Conservation (phyloP, 2,113 vertebrate genomes). For the Rafetus swinhoei region DNA sequence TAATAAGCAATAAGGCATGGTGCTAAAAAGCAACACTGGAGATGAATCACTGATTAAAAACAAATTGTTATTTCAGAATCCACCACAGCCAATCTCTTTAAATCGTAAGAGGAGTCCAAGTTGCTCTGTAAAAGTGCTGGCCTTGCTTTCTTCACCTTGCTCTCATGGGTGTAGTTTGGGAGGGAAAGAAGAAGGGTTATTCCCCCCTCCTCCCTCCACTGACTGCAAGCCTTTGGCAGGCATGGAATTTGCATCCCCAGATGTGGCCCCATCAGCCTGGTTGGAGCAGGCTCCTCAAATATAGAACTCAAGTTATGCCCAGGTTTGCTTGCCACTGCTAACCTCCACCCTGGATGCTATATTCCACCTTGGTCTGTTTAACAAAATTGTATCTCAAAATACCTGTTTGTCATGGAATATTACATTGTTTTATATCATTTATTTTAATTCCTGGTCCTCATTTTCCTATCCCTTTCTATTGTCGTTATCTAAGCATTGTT, state of each 20-base stretch:
- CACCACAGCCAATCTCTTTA: neutral
- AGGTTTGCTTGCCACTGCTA: neutral
- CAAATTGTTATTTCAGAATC: neutral
- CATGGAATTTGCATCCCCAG: too few species aligned
- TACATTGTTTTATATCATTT: neutral
- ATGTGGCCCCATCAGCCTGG: too few species aligned
- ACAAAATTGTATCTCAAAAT: neutral
- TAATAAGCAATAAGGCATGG: neutral
- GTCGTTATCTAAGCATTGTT: neutral
- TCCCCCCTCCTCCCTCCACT: too few species aligned
- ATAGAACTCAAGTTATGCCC: too few species aligned
- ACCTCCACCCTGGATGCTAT: neutral
- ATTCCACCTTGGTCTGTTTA: fast-evolving
- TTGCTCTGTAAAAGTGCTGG: neutral
- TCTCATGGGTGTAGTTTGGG: too few species aligned
- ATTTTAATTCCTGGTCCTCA: neutral
- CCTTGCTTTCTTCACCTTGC: neutral
- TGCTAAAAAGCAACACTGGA: neutral
- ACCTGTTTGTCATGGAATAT: fast-evolving
- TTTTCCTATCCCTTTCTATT: neutral
- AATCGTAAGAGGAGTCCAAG: neutral
- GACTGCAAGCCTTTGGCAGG: too few species aligned
- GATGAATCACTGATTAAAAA: neutral
- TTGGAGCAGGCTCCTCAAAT: too few species aligned
- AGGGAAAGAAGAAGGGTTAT: too few species aligned